A percentile compares a stretch with the other conserved stretches of the same genome.
Conservation (phyloP, 2,888 invertebrate species). For the Neoscelio sp. region DNA sequence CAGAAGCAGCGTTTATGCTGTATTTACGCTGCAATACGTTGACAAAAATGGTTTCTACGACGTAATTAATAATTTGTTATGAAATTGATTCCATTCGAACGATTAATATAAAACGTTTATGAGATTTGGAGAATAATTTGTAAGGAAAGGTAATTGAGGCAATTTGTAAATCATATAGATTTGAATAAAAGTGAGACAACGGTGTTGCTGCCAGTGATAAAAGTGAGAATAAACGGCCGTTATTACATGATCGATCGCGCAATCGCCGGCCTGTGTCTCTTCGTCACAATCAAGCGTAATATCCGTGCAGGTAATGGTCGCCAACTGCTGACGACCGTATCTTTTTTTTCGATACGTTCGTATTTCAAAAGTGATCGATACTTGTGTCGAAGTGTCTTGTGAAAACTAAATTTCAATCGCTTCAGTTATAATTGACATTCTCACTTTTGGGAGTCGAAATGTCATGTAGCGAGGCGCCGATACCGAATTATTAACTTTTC, state of each 20-base stretch:
- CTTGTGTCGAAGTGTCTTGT: constrained; percentile 17
- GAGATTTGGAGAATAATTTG: too few species aligned
- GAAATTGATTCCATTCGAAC: too few species aligned
- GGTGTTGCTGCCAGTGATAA: too few species aligned
- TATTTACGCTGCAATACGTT: too few species aligned
- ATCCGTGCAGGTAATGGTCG: constrained; percentile 49
- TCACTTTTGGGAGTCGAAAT: too few species aligned
- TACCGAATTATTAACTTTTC: constrained; percentile 23
- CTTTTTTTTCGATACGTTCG: constrained; percentile 17
- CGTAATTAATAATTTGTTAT: too few species aligned
- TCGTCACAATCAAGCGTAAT: constrained; percentile 49
- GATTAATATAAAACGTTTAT: too few species aligned
- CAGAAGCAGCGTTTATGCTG: too few species aligned
- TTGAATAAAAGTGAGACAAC: too few species aligned
- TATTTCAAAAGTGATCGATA: constrained; percentile 38
- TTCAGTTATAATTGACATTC: constrained; percentile 43
- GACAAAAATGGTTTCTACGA: too few species aligned
- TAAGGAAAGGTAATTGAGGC: too few species aligned
- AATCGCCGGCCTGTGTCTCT: constrained; percentile 24
- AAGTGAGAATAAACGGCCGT: constrained; percentile 29
- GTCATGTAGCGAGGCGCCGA: background rate
- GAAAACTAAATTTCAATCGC: constrained; percentile 31
- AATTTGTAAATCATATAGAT: too few species aligned
- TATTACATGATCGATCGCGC: constrained; percentile 48
- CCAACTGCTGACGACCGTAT: constrained; percentile 26